Percentiles rank a stretch among this genome's conserved stretches.
Conservation (phyloP, 1,140 invertebrate genomes). For the Zaprionus kolodkinae region DNA sequence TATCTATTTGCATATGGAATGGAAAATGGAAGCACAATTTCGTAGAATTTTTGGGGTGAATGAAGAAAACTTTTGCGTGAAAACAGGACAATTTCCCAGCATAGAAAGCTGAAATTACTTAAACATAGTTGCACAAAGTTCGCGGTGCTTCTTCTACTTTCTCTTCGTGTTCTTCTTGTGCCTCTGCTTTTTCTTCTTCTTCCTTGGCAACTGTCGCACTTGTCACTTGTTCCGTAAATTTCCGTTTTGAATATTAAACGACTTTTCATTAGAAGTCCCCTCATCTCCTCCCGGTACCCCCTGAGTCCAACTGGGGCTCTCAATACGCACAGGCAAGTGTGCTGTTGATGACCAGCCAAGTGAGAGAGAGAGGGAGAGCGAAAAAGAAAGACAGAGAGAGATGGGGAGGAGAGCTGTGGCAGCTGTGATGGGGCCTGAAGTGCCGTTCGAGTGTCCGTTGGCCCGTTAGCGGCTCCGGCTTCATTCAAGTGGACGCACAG, state of each 20-base stretch:
- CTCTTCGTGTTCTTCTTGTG: conserved; percentile 7
- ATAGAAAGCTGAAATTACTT: not conserved
- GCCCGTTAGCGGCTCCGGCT: conserved; percentile 42
- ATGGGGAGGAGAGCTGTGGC: not conserved
- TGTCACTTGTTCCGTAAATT: conserved; percentile 32
- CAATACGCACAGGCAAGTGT: conserved; percentile 2
- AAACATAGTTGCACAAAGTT: conserved; percentile 23
- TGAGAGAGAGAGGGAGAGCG: not conserved
- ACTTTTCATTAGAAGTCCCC: conserved; percentile 35
- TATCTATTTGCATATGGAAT: not conserved
- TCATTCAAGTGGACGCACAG: conserved; percentile 36
- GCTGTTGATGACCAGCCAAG: conserved; percentile 4
- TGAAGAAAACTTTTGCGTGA: not conserved
- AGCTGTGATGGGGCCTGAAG: conserved; percentile 41
- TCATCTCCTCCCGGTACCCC: not conserved
- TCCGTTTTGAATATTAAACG: conserved; percentile 52
- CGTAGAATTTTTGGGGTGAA: not conserved
- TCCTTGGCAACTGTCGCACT: conserved; percentile 30
- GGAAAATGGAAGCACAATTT: not conserved
- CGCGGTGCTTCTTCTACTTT: conserved; percentile 1
- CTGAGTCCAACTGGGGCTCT: not conserved
- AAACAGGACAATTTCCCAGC: not conserved
- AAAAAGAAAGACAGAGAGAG: not conserved
- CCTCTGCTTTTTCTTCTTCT: not conserved
- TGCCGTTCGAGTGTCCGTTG: conserved; percentile 51